Evolutionary conservation across 2,797 vertebrate genomes (phyloP), one percentile per base, ranked within the genome.

Genomic region (Echiichthys vipera): DNA sequence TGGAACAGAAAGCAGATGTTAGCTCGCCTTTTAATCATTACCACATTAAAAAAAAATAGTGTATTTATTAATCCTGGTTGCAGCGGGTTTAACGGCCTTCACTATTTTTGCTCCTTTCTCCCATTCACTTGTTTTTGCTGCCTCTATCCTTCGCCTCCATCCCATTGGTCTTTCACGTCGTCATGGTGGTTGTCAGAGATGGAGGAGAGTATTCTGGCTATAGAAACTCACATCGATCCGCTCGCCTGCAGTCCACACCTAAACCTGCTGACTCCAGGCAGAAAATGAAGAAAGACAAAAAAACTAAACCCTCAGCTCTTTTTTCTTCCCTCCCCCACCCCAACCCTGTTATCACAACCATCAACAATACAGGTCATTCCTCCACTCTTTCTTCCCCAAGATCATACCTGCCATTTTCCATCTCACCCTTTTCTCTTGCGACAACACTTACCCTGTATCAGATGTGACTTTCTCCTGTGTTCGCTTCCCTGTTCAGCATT

Each of bases 211-310:
- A 80, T 87, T 91, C 83, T 75, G 81, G 80, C 91, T 85, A 61
- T 79, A 91, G 91, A 91, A 93, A 90, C 87, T 82, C 39, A 22
- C 89, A 95, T 95, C 86, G 92, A 95, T 95, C 92, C 49, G 43
- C 81, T 86, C 56, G 71, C 74, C 84, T 13, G 88, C 87, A 79
- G 85, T 89, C 89, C 72, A 74, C 75, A 81, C 51, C 83, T 86
- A 88, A 93, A 93, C 80, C 85, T 86, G 93, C 93, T 95, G 94
- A 95, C 93, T 91, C 81, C 65, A 45, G 66, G 81, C 85, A 87
- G 85, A 92, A 90, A 88, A 85, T 78, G 77, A 80, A 82, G 72
- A 58, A 78, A 82, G 54, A 79, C 42, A 42, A 62, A 76, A 80
- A 78, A 80, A 73, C 59, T 70, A 59, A 83, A 80, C 63, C 78